Percentiles rank a stretch among this genome's conserved stretches.
Evolutionary conservation across 2,113 vertebrate genomes (phyloP).

Genomic region (Pelecanus crispus): DNA sequence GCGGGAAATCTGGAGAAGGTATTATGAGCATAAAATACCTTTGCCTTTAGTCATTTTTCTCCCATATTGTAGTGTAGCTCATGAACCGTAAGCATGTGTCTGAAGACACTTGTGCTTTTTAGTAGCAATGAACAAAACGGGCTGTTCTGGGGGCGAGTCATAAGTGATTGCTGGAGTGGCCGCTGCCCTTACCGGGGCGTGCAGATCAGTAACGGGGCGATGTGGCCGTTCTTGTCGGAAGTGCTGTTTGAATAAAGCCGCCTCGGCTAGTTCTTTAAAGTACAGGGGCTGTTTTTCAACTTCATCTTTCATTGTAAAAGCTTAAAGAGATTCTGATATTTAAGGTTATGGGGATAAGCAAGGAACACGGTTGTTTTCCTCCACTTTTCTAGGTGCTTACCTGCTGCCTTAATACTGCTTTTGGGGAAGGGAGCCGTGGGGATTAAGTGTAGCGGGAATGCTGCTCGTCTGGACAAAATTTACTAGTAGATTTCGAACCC

Average conservation of each 20-base stretch:
- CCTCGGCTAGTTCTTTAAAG: neutral
- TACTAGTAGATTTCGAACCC: neutral
- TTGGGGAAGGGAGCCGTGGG: neutral
- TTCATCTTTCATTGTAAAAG: neutral
- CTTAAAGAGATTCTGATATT: neutral
- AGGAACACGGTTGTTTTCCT: fast-evolving
- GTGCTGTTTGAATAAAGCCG: neutral
- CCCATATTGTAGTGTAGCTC: neutral
- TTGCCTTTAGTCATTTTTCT: neutral
- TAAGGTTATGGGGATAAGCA: neutral
- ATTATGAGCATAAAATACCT: neutral
- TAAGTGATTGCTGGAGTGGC: neutral
- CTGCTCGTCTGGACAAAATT: neutral
- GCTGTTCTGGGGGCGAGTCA: neutral
- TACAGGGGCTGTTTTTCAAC: neutral
- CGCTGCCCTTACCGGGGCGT: neutral
- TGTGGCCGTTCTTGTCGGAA: neutral
- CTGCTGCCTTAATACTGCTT: neutral
- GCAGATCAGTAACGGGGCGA: neutral
- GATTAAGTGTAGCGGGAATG: neutral
- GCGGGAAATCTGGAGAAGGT: neutral
- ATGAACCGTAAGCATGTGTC: neutral
- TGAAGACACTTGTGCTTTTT: neutral
- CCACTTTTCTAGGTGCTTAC: neutral
- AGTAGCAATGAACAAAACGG: neutral